phyloP scores from a whole-genome alignment of 2,797 vertebrate genomes.

The Pyrrhura leucotis region DNA sequence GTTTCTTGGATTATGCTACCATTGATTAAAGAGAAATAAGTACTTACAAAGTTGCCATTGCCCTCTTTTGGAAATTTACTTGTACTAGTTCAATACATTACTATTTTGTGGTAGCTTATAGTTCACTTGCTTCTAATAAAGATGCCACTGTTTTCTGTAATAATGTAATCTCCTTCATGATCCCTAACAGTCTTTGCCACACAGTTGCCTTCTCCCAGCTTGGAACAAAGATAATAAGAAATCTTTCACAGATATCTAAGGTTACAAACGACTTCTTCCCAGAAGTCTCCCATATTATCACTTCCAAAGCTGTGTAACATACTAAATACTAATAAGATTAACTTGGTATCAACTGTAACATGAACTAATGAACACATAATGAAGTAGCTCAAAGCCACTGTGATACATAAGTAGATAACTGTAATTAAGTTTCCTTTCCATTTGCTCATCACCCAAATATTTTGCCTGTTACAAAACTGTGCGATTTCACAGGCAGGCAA shows the following conservation, averaged over 20 bases:
- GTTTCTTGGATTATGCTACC: background rate
- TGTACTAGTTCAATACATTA: background rate
- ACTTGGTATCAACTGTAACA: constrained; percentile 54
- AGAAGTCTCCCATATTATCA: constrained; percentile 2
- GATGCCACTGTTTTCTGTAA: background rate
- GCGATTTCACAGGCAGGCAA: background rate
- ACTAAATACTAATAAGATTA: constrained; percentile 42
- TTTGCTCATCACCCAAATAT: background rate
- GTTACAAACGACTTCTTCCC: background rate
- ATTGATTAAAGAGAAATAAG: background rate
- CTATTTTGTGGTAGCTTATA: background rate
- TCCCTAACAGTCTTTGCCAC: background rate
- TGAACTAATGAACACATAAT: constrained; percentile 65
- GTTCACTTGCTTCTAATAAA: background rate
- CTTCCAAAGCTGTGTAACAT: constrained; percentile 33
- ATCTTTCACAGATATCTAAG: background rate
- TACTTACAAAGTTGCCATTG: background rate
- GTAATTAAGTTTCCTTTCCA: background rate
- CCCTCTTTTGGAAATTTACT: background rate
- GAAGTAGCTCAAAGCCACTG: constrained; percentile 38
- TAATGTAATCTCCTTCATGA: background rate
- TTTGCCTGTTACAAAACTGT: background rate
- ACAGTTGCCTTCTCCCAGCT: background rate
- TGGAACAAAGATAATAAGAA: background rate
- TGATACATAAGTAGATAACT: background rate